Evolutionary conservation across 2,113 vertebrate genomes (phyloP).

Genomic region (Hystrix brachyura): DNA sequence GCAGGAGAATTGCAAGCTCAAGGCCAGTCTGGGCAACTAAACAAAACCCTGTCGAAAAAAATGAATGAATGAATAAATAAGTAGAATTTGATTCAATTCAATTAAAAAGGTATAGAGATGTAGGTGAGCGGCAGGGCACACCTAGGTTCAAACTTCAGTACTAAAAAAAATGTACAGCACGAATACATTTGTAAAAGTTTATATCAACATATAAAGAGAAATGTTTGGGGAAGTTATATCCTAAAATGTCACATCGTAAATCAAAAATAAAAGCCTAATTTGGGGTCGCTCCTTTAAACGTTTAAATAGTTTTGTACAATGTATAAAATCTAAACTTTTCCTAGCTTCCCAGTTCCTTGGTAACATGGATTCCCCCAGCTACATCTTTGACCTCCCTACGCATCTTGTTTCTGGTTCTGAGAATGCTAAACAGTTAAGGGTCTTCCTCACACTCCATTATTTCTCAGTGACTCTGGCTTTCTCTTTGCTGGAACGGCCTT

Average conservation of each 20-base stretch:
- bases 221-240: neutral
- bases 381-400: too few relatives aligned
- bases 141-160: neutral
- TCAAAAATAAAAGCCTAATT: neutral
- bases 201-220: neutral
- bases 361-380: neutral
- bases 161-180: neutral
- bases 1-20: neutral
- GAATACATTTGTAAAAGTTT: neutral
- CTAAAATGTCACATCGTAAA: neutral
- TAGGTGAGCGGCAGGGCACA: neutral
- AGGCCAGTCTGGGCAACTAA: neutral
- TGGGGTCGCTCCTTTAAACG: neutral
- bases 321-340: neutral
- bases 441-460: neutral
- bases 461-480: neutral
- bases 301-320: neutral
- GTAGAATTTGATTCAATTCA: neutral
- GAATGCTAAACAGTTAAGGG: neutral
- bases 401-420: neutral
- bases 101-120: neutral
- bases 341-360: neutral
- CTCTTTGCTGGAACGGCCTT: neutral
- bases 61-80: neutral
- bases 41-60: neutral